phyloP scores from a whole-genome alignment of 2,113 vertebrate species.

The Zosterops pallidus region DNA sequence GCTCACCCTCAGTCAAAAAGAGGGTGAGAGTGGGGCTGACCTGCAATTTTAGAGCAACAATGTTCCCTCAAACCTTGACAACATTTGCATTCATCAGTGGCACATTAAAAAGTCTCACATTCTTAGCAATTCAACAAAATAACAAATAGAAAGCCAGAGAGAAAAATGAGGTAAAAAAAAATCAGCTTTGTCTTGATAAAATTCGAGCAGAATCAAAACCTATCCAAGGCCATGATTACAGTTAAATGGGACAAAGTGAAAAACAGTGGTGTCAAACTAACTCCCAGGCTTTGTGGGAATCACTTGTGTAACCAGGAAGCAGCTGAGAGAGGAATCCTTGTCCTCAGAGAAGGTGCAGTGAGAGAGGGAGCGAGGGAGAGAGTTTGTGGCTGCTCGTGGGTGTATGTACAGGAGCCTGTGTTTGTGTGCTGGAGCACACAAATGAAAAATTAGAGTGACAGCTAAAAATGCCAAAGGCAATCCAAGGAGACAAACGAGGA shows the following conservation, averaged over 20 bases:
- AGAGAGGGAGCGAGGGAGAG: not conserved
- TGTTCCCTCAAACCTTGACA: not conserved
- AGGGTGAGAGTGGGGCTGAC: not conserved
- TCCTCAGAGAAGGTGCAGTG: not conserved
- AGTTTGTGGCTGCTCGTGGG: not conserved
- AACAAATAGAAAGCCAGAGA: not conserved
- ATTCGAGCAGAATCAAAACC: not conserved
- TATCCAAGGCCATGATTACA: not conserved
- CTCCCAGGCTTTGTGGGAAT: not conserved
- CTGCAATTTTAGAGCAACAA: not conserved
- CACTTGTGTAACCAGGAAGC: not conserved
- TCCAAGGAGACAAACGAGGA: not conserved
- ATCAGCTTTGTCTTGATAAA: not conserved
- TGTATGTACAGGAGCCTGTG: not conserved
- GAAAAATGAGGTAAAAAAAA: not conserved
- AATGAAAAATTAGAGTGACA: constrained; percentile 12
- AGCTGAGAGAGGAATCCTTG: not conserved
- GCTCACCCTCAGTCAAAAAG: not conserved
- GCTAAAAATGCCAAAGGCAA: constrained; percentile 18
- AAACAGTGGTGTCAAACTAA: not conserved
- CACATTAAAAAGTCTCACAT: not conserved
- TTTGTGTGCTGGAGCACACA: not conserved
- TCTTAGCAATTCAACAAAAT: not conserved
- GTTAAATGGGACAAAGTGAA: not conserved
- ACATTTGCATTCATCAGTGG: not conserved